A percentile compares a stretch with the other conserved stretches of the same genome.
Evolutionary conservation across 2,888 invertebrate species (phyloP).

Genomic region (Glaucopsyche alexis): DNA sequence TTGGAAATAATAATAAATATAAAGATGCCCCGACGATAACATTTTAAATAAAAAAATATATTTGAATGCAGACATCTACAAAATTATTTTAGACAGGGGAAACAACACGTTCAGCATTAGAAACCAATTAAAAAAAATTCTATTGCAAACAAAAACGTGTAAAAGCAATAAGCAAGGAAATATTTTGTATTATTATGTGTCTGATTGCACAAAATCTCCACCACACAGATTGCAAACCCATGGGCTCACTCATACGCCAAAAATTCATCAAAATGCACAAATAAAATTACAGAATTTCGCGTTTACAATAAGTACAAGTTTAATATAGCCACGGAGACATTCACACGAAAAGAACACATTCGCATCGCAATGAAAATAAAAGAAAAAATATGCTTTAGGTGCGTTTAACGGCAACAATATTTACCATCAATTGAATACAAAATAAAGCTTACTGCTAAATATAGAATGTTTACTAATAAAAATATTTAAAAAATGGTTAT

Average conservation of each 20-base stretch:
- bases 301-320: not conserved
- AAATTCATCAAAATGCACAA: conserved; percentile 5
- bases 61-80: not conserved
- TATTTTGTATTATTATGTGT: not conserved
- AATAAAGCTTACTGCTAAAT: not conserved
- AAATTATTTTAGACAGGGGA: not conserved
- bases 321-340: not conserved
- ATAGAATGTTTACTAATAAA: not conserved
- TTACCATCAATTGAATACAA: not conserved
- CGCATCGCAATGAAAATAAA: too few species aligned
- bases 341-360: not conserved
- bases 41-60: not conserved
- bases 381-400: not conserved
- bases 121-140: not conserved
- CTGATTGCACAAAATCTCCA: not conserved
- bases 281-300: conserved; percentile 2
- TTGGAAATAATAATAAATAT: conserved; percentile 7
- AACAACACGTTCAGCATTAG: not conserved
- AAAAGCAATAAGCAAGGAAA: not conserved
- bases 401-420: not conserved
- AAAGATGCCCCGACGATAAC: conserved; percentile 14
- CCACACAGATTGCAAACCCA: not conserved
- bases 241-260: not conserved
- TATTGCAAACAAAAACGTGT: not conserved
- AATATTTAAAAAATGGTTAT: not conserved